A percentile compares a stretch with the other conserved stretches of the same genome.
These are phyloP conservation scores for Caenorhabditis remanei DNA, from an alignment of 1,140 invertebrate species.

Conservation along the genomic window DNA sequence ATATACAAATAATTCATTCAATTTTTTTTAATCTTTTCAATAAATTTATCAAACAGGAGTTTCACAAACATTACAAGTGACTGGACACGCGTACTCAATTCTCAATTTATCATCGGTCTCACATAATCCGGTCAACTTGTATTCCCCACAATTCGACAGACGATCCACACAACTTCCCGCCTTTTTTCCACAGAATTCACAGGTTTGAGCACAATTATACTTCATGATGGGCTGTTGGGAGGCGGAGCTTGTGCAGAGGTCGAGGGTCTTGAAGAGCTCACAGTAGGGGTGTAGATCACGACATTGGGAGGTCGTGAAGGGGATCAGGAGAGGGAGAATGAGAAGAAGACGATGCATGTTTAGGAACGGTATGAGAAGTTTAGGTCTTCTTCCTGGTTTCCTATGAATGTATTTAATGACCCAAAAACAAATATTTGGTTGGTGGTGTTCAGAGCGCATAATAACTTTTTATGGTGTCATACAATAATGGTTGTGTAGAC, in stretches of 20 bases:
- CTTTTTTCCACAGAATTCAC: constrained; percentile 36
- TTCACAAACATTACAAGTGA: constrained; percentile 34
- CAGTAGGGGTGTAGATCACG: constrained; percentile 35
- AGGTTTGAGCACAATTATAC: constrained; percentile 22
- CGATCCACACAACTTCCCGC: constrained; percentile 51
- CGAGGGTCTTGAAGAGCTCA: constrained; percentile 21
- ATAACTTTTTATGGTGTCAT: no score
- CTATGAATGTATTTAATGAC: no score
- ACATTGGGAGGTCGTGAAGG: neutral
- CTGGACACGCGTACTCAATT: constrained; percentile 22
- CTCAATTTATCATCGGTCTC: constrained; percentile 44
- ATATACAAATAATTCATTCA: neutral
- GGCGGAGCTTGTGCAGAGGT: neutral
- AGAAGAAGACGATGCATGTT: neutral
- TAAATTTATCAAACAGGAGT: neutral
- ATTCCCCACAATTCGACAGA: constrained; percentile 22
- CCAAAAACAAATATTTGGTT: no score
- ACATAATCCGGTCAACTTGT: constrained; percentile 16
- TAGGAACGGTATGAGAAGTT: neutral
- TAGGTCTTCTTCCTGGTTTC: neutral
- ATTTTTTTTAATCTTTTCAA: no score
- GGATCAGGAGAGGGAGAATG: neutral
- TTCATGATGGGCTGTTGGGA: constrained; percentile 28
- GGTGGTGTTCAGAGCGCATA: no score
- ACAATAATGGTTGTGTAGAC: no score